Base-by-base conservation (phyloP, 2,888 invertebrate species). In the Clitarchus hookeri region DNA sequence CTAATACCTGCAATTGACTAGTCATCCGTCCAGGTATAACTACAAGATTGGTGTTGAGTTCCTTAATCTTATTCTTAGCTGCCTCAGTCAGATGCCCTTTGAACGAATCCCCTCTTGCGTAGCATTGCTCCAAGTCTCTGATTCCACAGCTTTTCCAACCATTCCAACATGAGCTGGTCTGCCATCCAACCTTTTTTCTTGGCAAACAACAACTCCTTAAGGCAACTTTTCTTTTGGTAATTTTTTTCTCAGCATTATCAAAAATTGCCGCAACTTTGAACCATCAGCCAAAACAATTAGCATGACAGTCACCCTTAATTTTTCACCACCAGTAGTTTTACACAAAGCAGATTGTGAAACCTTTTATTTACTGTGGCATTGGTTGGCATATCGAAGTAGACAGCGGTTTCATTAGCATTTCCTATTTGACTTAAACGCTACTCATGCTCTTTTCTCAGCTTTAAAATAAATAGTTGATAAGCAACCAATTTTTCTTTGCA, bases 1-100 rank as follows among this genome's bases (percentile, higher is more conserved):
- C 88, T 27, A 86, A 86, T 77, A 86, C 80, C 84, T 88, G 65
- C 65, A 65, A 16, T 65, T 65, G 65, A 23, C 65, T 65, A 16
- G 65, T 65, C 65, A 65, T 65, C 11, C 65, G 11, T 65, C 65
- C 65, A 19, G 65, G 65, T 19, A 65, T 65, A 65, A 65, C 65
- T 6, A 23, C 65, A 65, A 65, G 65, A 19, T 65, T 16, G 16
- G 65, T 65, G 65, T 65, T 19, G 23, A n/a, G n/a, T n/a, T n/a
- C n/a, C n/a, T n/a, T n/a, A n/a, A n/a, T n/a, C n/a, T n/a, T n/a
- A n/a, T n/a, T 12, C 11, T 6, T 65, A 8, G 11, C 19, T 65
- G 19, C 6, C 65, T 65, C 16, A 19, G 6, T 65, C 23, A 65
- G 65, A 65, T 13, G 65, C 16, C 65, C 65, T 16, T 16, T 9